Percentiles rank a stretch among this genome's conserved stretches.
Evolutionary conservation across 2,888 invertebrate species (phyloP).

Genomic region (Drosophila niveifrons): DNA sequence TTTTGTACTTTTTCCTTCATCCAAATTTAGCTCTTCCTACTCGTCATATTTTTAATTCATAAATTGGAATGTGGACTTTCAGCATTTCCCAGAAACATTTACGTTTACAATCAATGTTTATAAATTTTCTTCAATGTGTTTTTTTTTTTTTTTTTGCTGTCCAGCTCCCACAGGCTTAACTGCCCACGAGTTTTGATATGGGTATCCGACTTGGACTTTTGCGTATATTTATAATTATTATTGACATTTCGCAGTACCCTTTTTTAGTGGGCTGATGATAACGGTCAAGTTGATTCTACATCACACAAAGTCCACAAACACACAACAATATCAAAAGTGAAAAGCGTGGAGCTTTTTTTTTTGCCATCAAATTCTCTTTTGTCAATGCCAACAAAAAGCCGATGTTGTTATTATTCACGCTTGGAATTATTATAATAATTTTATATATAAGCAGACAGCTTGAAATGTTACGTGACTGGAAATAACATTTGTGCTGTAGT

Average conservation of each 20-base stretch:
- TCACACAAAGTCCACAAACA: slow-evolving; percentile 49
- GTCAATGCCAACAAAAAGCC: slow-evolving; percentile 15
- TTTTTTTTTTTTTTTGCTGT: slow-evolving; percentile 6
- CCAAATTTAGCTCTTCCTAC: not conserved
- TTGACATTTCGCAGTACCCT: slow-evolving; percentile 67
- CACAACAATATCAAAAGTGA: slow-evolving; percentile 29
- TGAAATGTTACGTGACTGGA: slow-evolving; percentile 28
- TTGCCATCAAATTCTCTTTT: slow-evolving; percentile 3
- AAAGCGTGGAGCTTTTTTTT: slow-evolving; percentile 12
- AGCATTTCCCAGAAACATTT: not conserved
- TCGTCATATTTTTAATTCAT: not conserved
- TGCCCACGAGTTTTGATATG: slow-evolving; percentile 55
- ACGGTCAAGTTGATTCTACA: slow-evolving; percentile 63
- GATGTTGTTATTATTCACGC: slow-evolving; percentile 42
- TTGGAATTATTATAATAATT: slow-evolving; percentile 47
- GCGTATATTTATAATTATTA: slow-evolving; percentile 70
- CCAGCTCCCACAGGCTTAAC: slow-evolving; percentile 29
- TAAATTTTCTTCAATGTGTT: slow-evolving; percentile 3
- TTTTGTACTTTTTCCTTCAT: too few species aligned
- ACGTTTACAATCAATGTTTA: not conserved
- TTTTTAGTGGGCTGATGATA: slow-evolving; percentile 51
- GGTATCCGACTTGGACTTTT: slow-evolving; percentile 40
- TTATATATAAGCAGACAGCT: slow-evolving; percentile 8
- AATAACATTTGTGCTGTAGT: slow-evolving; percentile 20
- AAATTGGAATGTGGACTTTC: not conserved